Evolutionary conservation across 2,113 vertebrate species (phyloP).

Genomic region (Mustela nigripes): DNA sequence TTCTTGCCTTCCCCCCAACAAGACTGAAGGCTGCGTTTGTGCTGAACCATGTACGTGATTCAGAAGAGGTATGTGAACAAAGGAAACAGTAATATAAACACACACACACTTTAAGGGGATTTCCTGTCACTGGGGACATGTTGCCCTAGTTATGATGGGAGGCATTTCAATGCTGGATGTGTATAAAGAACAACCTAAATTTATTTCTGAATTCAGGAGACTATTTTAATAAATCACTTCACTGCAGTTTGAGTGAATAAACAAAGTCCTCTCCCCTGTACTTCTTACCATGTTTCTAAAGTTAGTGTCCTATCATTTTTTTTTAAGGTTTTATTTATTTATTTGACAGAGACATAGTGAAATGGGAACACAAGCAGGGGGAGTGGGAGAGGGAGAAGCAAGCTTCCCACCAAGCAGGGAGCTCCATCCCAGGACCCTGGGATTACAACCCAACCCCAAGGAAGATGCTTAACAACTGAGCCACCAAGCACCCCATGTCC

Average conservation of each 20-base stretch:
- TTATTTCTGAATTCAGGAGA: neutral
- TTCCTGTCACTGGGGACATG: neutral
- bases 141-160: neutral
- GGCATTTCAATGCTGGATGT: neutral
- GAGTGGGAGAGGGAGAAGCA: too few species aligned
- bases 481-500: neutral
- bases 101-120: neutral
- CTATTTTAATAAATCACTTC: neutral
- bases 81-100: neutral
- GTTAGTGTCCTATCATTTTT: neutral
- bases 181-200: neutral
- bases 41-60: neutral
- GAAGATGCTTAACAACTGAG: too few species aligned
- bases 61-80: neutral
- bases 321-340: too few species aligned
- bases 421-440: too few species aligned
- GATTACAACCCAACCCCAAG: too few species aligned
- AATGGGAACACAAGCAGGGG: too few species aligned
- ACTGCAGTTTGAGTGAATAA: neutral
- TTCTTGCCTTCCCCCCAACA: neutral
- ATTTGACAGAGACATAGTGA: too few species aligned
- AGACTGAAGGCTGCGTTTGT: neutral
- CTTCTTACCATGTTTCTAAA: neutral
- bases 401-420: too few species aligned
- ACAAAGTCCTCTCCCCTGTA: neutral